Evolutionary conservation across 2,797 vertebrate species (phyloP).

Genomic region (Acridotheres tristis): DNA sequence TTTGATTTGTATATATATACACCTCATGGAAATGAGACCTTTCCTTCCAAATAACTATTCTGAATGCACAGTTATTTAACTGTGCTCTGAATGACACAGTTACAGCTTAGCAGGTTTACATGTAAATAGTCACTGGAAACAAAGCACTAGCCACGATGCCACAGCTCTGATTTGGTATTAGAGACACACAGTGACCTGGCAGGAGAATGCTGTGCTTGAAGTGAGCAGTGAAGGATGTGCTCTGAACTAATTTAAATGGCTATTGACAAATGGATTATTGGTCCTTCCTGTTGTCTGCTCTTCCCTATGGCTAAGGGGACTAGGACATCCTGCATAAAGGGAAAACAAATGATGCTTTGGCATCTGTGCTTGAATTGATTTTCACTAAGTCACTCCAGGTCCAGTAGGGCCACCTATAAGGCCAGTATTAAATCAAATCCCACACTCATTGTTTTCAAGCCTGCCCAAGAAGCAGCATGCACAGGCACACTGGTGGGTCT

Average conservation of each 20-base stretch:
- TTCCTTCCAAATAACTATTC: background rate
- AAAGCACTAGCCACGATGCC: background rate
- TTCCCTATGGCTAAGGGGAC: background rate
- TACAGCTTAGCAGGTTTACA: background rate
- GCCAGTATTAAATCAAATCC: background rate
- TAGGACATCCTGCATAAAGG: background rate
- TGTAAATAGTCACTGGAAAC: background rate
- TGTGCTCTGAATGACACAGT: background rate
- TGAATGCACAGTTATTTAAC: background rate
- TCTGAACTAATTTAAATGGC: background rate
- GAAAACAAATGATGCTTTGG: background rate
- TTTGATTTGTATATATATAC: background rate
- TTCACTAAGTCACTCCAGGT: background rate
- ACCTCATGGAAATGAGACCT: background rate
- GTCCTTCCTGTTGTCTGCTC: background rate
- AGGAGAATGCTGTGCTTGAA: background rate
- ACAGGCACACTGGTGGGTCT: background rate
- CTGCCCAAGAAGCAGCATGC: background rate
- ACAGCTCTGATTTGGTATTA: background rate
- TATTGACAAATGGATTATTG: background rate
- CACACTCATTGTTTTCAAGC: background rate
- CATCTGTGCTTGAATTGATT: background rate
- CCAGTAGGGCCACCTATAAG: background rate
- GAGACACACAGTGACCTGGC: background rate
- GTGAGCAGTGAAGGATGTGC: background rate